Base-by-base conservation (phyloP, 1,140 invertebrate genomes). In the Nymphalis io region DNA sequence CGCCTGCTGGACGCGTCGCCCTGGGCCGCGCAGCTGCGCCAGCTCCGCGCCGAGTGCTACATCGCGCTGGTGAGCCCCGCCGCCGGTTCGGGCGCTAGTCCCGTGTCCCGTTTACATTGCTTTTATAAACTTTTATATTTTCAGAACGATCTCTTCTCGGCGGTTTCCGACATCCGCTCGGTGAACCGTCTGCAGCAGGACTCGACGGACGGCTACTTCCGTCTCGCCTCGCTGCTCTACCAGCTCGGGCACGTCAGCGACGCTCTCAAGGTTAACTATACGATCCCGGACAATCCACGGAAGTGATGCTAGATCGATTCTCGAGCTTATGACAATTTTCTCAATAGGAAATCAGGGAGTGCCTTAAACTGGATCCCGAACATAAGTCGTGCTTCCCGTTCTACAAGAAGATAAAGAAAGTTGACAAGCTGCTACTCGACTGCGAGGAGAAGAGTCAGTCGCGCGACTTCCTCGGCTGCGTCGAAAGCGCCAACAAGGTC, bases 321-420 rank as follows among this genome's bases (percentile, higher is more conserved):
- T 33, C 27, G 5, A 6, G 4, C 58, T 39, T 11, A 12, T 8
- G 12, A n/a, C 55, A n/a, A 16, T 18, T 46, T 51, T 20, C 16
- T 16, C 3, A 65, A 76, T 95, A 96, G 88, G 97, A 99, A 93
- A 96, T 99, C 74, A 94, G 99, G 21, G 98, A 99, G 91, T 99
- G 99, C 90, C 93, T 99, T 11, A 99, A 99, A 92, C 92, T 99
- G 23, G 99, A 99, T 93, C 98, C 98, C 0, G 99, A 99, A 81
- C 98, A 99, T 89, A 98, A 98, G 90, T 93, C 96, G 68, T 99
- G 99, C 92, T 98, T 95, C 90, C 94, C 96, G n/a, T 95, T 98
- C 82, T 99, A 99, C 90, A 99, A 99, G 87, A 98, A 97, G 87
- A 92, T 99, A 2, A 99, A 99, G 84, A 99, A 99, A 87, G 93